Evolutionary conservation across 1,140 invertebrate genomes (phyloP).

Genomic region (Zaprionus nigranus): DNA sequence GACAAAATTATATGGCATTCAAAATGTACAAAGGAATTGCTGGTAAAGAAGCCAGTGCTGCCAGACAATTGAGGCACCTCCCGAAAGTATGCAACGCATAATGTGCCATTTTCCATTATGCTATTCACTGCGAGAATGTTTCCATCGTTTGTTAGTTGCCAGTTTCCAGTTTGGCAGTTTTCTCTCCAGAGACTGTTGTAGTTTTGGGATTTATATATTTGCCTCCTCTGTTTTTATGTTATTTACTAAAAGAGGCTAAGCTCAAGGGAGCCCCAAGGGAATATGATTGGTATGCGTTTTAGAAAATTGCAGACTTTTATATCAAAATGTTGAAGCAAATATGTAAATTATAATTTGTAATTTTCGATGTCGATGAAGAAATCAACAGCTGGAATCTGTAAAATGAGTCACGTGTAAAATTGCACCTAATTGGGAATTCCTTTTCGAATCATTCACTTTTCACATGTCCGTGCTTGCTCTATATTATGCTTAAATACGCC

Average conservation of each 20-base stretch:
- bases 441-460: slow-evolving; percentile 8
- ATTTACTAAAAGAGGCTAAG: not conserved
- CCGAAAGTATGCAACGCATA: slow-evolving; percentile 39
- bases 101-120: slow-evolving; percentile 10
- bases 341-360: not conserved
- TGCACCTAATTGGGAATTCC: slow-evolving; percentile 11
- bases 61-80: slow-evolving; percentile 16
- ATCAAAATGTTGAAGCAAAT: not conserved
- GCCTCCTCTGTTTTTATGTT: not conserved
- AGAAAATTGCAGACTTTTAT: too few relatives aligned
- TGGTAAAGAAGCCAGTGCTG: not conserved
- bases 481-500: slow-evolving; percentile 22
- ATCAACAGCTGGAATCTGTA: not conserved
- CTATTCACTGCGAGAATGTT: not conserved
- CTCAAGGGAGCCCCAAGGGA: not conserved
- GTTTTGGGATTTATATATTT: not conserved
- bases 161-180: slow-evolving; percentile 8
- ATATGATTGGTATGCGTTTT: not conserved
- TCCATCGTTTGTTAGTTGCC: not conserved
- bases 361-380: too few relatives aligned
- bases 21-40: slow-evolving; percentile 34
- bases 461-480: slow-evolving; percentile 18
- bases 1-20: slow-evolving; percentile 20
- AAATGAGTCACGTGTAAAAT: not conserved
- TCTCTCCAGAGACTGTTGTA: not conserved